Evolutionary conservation across 2,888 invertebrate genomes (phyloP).

Genomic region (Pomacea canaliculata): DNA sequence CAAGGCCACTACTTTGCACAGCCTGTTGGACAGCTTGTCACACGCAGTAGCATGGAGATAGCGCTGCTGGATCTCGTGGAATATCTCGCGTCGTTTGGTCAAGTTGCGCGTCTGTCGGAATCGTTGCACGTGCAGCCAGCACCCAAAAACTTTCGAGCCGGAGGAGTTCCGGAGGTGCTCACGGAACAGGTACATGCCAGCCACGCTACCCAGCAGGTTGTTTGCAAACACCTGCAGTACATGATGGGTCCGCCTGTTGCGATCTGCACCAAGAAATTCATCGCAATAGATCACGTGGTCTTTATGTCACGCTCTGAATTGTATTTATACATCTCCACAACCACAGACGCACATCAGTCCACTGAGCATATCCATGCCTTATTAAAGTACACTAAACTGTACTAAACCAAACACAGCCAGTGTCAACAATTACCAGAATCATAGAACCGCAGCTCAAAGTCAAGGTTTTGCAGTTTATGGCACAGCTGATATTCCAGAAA

Average conservation of each 20-base stretch:
- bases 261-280: too few relatives aligned
- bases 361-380: too few relatives aligned
- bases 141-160: conserved; percentile 9
- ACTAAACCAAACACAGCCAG: too few relatives aligned
- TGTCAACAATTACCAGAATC: background rate
- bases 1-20: too few relatives aligned
- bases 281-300: too few relatives aligned
- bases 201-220: conserved; percentile 13
- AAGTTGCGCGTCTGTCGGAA: conserved; percentile 9
- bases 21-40: too few relatives aligned
- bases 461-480: background rate
- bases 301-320: too few relatives aligned
- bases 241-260: too few relatives aligned
- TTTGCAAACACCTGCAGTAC: background rate
- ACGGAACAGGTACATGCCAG: conserved; percentile 23
- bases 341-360: too few relatives aligned
- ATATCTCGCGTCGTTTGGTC: conserved; percentile 2
- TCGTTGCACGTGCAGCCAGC: conserved; percentile 16
- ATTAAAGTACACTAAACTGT: too few relatives aligned
- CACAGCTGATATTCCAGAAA: background rate
- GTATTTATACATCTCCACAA: too few relatives aligned
- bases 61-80: background rate
- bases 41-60: background rate
- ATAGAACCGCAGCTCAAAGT: background rate
- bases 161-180: conserved; percentile 3